Evolutionary conservation across 2,888 invertebrate species (phyloP), one percentile per base, ranked within the genome.

Genomic region (Phasia obesa): DNA sequence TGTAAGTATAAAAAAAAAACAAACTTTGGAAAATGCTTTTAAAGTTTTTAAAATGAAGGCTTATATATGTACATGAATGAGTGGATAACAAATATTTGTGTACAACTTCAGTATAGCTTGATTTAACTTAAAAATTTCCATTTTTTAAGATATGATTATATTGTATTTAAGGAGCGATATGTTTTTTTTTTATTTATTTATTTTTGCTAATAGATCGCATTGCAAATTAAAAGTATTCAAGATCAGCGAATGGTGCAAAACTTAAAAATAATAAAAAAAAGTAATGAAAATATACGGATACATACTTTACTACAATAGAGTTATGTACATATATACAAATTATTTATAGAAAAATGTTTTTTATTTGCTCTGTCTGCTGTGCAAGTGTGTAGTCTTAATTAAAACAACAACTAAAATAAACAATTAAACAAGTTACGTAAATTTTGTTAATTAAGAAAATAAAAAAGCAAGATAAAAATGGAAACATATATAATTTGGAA

Each of bases 401-500:
- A 77, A 79, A 53, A 60, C 67, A 83, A 53, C 82, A 84, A 55
- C 59, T 60, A 76, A 81, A 77, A 84, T 70, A 62, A 74, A 64
- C 21, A 80, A 81, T 51, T 76, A 17, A 76, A 25, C 27, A 44
- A 47, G 47, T 76, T 19, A 44, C 0, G 55, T 42, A 62, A 23
- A 62, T 62, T 51, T 65, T 38, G 62, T 62, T 49, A 55, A 44
- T 17, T 35, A 51, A 59, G 67, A 35, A 70, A 62, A 70, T 60
- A 65, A 59, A 70, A 70, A 81, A n/a, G 62, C 73, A 53, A 62
- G 15, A 69, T 11, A 62, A 67, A n/a, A 82, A 78, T 42, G 27
- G 44, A 70, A 87, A 73, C 84, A 65, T 86, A 86, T 70, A 85
- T 82, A 57, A 51, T 27, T 67, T 57, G 80, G 67, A 64, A 73